Base-by-base conservation (phyloP, 2,888 invertebrate genomes). In the Lepas anatifera region DNA sequence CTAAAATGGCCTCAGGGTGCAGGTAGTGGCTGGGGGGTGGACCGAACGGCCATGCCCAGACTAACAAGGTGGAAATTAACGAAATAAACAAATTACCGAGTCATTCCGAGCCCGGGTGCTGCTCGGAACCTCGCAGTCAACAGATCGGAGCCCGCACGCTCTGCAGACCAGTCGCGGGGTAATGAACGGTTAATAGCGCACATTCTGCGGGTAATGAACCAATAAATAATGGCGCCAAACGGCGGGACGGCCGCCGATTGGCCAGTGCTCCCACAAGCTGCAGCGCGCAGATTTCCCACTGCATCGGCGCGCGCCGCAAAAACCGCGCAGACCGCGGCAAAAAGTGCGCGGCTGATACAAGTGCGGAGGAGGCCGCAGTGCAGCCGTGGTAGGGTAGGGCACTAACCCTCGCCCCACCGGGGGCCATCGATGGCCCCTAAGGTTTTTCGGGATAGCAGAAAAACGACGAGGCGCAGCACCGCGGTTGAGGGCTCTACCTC, bases 1-100 rank as follows among this genome's bases (percentile, higher is more conserved):
- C n/a, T n/a, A n/a, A n/a, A n/a, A n/a, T n/a, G n/a, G n/a, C n/a
- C n/a, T n/a, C n/a, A n/a, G n/a, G n/a, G n/a, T n/a, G n/a, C n/a
- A n/a, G n/a, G n/a, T n/a, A n/a, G n/a, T n/a, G n/a, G n/a, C n/a
- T n/a, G n/a, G n/a, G n/a, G n/a, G n/a, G n/a, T n/a, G n/a, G n/a
- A n/a, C n/a, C 52, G 52, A 29, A 27, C 52, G 58, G 35, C 58
- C 35, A n/a, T 10, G 25, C 50, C 27, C 46, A 29, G 58, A 35
- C 35, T 58, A 58, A 58, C 58, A 58, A 58, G 58, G 58, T 58
- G 58, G 35, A 58, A 58, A 58, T 58, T 58, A 58, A 58, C 58
- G 58, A 58, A 58, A 58, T 58, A 58, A 58, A 58, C 58, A 58
- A 58, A 58, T 58, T 58, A 58, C 58, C 32, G 58, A 8, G 58